Percentiles rank a stretch among this genome's conserved stretches.
phyloP scores from a whole-genome alignment of 2,888 invertebrate species.

The Catonia carolina region DNA sequence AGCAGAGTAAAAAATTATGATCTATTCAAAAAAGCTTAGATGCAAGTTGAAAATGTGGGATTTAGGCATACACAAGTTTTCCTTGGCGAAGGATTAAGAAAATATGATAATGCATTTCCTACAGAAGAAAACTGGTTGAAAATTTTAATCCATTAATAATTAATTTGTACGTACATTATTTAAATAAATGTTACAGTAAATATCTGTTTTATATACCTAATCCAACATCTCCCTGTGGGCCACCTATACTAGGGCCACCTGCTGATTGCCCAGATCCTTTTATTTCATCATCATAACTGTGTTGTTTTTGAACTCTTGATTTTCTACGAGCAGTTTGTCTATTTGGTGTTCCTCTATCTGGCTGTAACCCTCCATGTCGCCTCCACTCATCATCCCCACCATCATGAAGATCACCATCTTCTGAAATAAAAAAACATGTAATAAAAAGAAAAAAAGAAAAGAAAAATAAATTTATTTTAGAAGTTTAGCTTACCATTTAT shows the following conservation, averaged over 20 bases:
- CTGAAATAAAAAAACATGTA: slow-evolving; percentile 6
- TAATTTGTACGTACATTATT: too few species aligned
- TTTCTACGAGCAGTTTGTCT: slow-evolving; percentile 44
- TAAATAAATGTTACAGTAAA: too few species aligned
- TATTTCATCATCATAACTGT: slow-evolving; percentile 78
- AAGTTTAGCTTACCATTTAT: neutral
- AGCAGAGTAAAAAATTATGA: too few species aligned
- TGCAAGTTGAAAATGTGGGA: too few species aligned
- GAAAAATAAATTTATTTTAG: neutral
- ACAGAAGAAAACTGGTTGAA: too few species aligned
- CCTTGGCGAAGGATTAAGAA: too few species aligned
- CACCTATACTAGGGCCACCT: slow-evolving; percentile 32
- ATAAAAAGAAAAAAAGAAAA: neutral
- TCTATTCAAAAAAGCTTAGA: too few species aligned
- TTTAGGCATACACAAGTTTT: too few species aligned
- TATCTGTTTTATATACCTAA: slow-evolving; percentile 46
- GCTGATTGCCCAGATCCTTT: slow-evolving; percentile 41
- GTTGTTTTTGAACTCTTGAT: slow-evolving; percentile 62
- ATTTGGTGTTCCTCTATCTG: slow-evolving; percentile 1
- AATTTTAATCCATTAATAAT: too few species aligned
- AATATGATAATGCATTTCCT: too few species aligned
- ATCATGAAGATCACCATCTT: slow-evolving; percentile 34
- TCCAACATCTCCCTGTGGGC: slow-evolving; percentile 46
- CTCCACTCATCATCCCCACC: slow-evolving; percentile 47
- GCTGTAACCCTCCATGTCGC: slow-evolving; percentile 34